Percentiles rank a stretch among this genome's conserved stretches.
Evolutionary conservation across 2,888 invertebrate species (phyloP).

Genomic region (Clostera curtula): DNA sequence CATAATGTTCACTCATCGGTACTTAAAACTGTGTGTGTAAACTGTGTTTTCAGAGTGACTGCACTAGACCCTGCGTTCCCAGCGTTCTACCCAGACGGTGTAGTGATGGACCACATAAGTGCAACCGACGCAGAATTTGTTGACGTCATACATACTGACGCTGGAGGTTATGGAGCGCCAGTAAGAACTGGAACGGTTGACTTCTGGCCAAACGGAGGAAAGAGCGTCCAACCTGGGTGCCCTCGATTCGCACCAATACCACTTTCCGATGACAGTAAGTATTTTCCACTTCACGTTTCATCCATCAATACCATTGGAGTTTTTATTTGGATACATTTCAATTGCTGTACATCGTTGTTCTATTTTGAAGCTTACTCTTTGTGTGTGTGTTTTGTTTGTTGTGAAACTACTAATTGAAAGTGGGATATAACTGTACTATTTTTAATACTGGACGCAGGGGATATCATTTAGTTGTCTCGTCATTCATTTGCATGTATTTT

Average conservation of each 20-base stretch:
- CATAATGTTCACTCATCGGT: too few relatives aligned
- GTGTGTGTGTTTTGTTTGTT: too few relatives aligned
- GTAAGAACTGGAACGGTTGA: slow-evolving; percentile 74
- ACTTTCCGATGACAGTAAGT: slow-evolving; percentile 67
- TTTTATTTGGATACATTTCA: slow-evolving; percentile 6
- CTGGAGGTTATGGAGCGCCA: slow-evolving; percentile 76
- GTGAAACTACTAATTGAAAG: too few relatives aligned
- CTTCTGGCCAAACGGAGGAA: slow-evolving; percentile 78
- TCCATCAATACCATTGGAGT: background rate
- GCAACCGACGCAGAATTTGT: slow-evolving; percentile 75
- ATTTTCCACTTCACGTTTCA: slow-evolving; percentile 1
- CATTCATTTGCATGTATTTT: too few relatives aligned
- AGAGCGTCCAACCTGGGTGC: slow-evolving; percentile 76
- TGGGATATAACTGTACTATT: too few relatives aligned
- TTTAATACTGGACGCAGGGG: too few relatives aligned
- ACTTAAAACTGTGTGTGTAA: too few relatives aligned
- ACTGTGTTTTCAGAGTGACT: slow-evolving; percentile 72
- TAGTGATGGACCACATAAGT: slow-evolving; percentile 64
- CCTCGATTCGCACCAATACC: slow-evolving; percentile 67
- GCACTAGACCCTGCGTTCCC: slow-evolving; percentile 78
- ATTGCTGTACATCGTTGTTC: too few relatives aligned
- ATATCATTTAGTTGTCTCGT: too few relatives aligned
- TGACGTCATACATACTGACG: slow-evolving; percentile 82
- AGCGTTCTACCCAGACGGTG: slow-evolving; percentile 69
- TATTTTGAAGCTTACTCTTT: too few relatives aligned